These are phyloP conservation scores for Sminthurinus signatus DNA, from an alignment of 1,140 invertebrate species.

Conservation along the genomic window DNA sequence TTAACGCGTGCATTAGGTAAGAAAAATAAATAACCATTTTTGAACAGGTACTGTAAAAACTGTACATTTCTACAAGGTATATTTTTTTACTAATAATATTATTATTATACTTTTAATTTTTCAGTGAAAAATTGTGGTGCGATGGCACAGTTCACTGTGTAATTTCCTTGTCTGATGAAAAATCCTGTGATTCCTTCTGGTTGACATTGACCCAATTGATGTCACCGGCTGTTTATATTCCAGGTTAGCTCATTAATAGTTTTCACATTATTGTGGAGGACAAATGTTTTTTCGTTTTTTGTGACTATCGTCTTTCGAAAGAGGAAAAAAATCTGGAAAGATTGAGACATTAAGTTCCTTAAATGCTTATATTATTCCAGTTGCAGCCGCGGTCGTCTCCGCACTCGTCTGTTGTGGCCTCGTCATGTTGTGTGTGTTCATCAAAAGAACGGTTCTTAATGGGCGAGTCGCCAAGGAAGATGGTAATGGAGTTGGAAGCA, in stretches of 20 bases:
- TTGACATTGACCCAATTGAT: conserved; percentile 37
- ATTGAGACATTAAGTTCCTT: too few species aligned
- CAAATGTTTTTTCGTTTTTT: too few species aligned
- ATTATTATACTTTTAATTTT: too few species aligned
- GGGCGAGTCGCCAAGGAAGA: conserved; percentile 16
- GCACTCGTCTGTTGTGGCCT: conserved; percentile 37
- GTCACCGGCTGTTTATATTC: conserved; percentile 40
- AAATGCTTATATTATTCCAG: too few species aligned
- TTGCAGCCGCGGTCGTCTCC: conserved; percentile 28
- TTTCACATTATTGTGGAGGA: too few species aligned
- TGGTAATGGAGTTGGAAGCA: background rate
- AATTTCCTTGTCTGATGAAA: conserved; percentile 29
- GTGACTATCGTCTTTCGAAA: too few species aligned
- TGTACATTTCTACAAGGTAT: too few species aligned
- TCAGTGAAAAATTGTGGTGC: conserved; percentile 75
- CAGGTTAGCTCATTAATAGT: too few species aligned
- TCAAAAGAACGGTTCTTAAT: conserved; percentile 30
- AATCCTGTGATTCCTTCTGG: conserved; percentile 41
- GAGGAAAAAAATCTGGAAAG: too few species aligned
- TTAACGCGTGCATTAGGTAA: conserved; percentile 85
- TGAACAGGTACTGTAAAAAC: too few species aligned
- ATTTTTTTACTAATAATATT: too few species aligned
- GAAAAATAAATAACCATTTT: too few species aligned
- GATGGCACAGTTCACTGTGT: conserved; percentile 54
- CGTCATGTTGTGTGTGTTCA: conserved; percentile 29